phyloP scores from a whole-genome alignment of 1,140 invertebrate species.

The Philaenus spumarius region DNA sequence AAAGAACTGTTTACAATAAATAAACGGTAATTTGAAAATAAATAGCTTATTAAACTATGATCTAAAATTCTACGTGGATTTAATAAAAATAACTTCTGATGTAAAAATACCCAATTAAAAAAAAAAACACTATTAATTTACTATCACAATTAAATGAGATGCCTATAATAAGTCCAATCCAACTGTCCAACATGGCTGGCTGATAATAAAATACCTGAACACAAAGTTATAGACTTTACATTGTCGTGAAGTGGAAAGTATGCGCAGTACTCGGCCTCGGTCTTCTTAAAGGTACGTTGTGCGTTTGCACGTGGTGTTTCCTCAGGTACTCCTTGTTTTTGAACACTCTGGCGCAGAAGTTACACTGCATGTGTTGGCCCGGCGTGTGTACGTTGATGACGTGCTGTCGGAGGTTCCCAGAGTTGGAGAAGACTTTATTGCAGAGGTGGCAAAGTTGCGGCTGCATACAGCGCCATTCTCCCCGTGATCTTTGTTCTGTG shows the following conservation, averaged over 20 bases:
- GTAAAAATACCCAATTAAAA: no score
- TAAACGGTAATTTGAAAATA: no score
- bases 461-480: slow-evolving; percentile 33
- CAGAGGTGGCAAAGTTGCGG: slow-evolving; percentile 50
- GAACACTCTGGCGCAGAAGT: slow-evolving; percentile 57
- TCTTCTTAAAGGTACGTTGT: slow-evolving; percentile 35
- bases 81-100: no score
- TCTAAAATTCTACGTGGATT: no score
- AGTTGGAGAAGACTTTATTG: slow-evolving; percentile 57
- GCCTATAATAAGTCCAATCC: no score
- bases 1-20: no score
- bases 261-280: neutral
- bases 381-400: slow-evolving; percentile 64
- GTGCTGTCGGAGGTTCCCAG: slow-evolving; percentile 64
- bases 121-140: no score
- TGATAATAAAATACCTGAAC: no score
- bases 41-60: no score
- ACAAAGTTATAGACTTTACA: neutral
- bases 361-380: slow-evolving; percentile 55
- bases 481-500: slow-evolving; percentile 10
- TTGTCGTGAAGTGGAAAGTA: no score
- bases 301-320: slow-evolving; percentile 61
- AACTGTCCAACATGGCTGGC: no score
- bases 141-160: no score
- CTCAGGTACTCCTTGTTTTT: slow-evolving; percentile 64